Evolutionary conservation across 2,888 invertebrate genomes (phyloP), one percentile per base, ranked within the genome.

Genomic region (Microplitis manilae): DNA sequence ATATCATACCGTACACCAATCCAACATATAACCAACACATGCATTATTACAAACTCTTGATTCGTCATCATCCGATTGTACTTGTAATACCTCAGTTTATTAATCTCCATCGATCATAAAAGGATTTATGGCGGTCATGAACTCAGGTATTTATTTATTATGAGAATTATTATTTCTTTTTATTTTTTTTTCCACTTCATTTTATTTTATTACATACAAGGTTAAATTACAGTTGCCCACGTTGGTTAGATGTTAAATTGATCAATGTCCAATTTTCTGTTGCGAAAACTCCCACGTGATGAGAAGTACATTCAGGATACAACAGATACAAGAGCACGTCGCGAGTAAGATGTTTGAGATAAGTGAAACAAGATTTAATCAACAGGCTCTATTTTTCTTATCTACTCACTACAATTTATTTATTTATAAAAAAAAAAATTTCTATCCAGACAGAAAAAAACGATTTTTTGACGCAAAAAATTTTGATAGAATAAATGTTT

Each of bases 11-110:
- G 30, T 30, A 30, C 30, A 30, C 30, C 30, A 30, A 30, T 30
- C 30, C 30, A 30, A 30, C 30, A 30, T 30, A 30, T 30, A 30
- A 30, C 30, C 30, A 30, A 30, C 30, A 30, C 50, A 50, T 50
- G 8, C 50, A 50, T 50, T 9, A 7, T 9, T 50, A 50, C 50
- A 50, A 9, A 84, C 84, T 85, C 69, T 70, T 70, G 59, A 70
- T 59, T 70, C 69, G 69, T 70, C 69, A 70, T 70, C 69, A 68
- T 40, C 13, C 40, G 41, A 30, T 50, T 50, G 9, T 7, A 50
- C 30, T 50, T 50, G 50, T 50, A 50, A 50, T 50, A 7, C 30
- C 50, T 50, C 50, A 13, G 50, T 50, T 50, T 7, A 50, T 50
- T 50, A 50, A 50, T 50, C 50, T 50, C 50, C 50, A 50, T 50